Conservation (phyloP, 2,888 invertebrate species). For the Hirtodrosophila alboralis region DNA sequence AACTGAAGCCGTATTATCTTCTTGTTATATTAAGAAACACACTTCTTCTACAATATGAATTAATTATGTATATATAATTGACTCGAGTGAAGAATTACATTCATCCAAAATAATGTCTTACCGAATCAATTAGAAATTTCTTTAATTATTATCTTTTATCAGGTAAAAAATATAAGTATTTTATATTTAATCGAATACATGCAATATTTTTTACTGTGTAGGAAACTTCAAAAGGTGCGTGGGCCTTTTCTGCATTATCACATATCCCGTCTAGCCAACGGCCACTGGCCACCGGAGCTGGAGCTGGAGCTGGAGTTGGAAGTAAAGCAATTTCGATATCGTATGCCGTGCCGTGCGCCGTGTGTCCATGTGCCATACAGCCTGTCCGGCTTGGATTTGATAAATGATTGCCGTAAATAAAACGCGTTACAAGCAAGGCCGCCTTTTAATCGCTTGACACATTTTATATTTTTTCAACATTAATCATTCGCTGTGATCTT, state of each 20-base stretch:
- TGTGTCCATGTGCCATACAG: slow-evolving; percentile 5
- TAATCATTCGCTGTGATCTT: slow-evolving; percentile 68
- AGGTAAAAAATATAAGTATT: too few species aligned
- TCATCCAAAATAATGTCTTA: too few species aligned
- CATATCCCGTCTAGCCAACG: slow-evolving; percentile 52
- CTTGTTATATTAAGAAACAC: too few species aligned
- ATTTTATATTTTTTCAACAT: slow-evolving; percentile 68
- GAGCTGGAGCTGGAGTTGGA: background rate
- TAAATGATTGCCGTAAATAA: slow-evolving; percentile 73
- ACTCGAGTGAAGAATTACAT: too few species aligned
- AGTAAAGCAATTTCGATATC: slow-evolving; percentile 26
- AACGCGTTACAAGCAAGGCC: slow-evolving; percentile 55
- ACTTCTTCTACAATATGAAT: too few species aligned
- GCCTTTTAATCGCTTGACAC: slow-evolving; percentile 73
- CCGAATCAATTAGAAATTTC: too few species aligned
- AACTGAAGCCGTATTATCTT: too few species aligned
- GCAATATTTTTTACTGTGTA: background rate
- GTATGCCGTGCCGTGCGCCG: slow-evolving; percentile 23
- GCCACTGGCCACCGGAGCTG: background rate
- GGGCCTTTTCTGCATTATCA: slow-evolving; percentile 56
- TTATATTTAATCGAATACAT: too few species aligned
- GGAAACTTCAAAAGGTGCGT: slow-evolving; percentile 30
- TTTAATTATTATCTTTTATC: too few species aligned
- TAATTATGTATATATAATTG: too few species aligned
- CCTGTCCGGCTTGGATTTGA: slow-evolving; percentile 49